Evolutionary conservation across 2,888 invertebrate species (phyloP), one percentile per base, ranked within the genome.

Genomic region (Creontiades dilutus): DNA sequence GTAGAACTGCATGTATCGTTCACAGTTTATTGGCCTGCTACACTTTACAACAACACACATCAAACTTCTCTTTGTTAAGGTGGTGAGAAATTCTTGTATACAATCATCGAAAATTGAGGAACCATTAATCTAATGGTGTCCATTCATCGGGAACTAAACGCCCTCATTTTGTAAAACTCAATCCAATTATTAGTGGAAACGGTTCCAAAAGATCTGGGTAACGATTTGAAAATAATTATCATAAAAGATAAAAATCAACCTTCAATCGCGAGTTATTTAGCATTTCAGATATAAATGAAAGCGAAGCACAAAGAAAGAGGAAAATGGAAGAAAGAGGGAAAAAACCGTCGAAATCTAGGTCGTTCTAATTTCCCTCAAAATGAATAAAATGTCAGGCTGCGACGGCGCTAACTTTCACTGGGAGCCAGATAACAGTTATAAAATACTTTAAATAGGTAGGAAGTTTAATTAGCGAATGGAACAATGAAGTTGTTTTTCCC

Each of bases 381-480:
- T 48, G 47, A 82, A 82, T 48, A 48, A 52, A 52, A 82, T 82
- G 82, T 82, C 82, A 27, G 48, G 82, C 47, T 48, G 48, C 14
- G 82, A 27, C 48, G 27, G 57, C 85, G 57, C 57, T 61, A 85
- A 85, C 57, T 57, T 37, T 16, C 57, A 52, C 7, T 55, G 37
- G 57, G 46, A 61, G 85, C 61, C 19, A 85, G 61, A 55, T 55
- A 61, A 85, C 61, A 61, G 61, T 52, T 85, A 85, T 85, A 57
- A 85, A 85, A 57, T 37, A 85, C 85, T 85, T 37, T 52, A 57
- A 85, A 61, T 85, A 85, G 85, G 85, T 82, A 52, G 61, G 85
- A 28, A 85, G 57, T 85, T 85, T 85, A 85, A 85, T 85, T 85
- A 85, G 85, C 61, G 61, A 85, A 85, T 52, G 57, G 85, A 37